A percentile compares a stretch with the other conserved stretches of the same genome.
phyloP scores from a whole-genome alignment of 1,140 invertebrate genomes.

The Danaus plexippus region DNA sequence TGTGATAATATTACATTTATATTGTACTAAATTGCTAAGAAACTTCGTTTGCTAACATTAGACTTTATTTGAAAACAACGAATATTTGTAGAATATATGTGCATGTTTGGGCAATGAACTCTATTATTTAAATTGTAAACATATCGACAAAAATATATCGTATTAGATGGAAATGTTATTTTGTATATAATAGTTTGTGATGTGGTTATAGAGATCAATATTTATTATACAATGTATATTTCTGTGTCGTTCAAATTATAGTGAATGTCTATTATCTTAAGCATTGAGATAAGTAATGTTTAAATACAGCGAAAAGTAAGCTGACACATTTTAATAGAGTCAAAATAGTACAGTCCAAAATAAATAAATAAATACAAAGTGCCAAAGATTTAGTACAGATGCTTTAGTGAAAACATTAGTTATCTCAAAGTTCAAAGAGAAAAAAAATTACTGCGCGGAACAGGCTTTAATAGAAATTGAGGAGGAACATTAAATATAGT shows the following conservation, averaged over 20 bases:
- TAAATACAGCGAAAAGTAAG: no score
- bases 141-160: conserved; percentile 9
- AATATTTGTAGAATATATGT: conserved; percentile 28
- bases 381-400: background rate
- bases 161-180: conserved; percentile 4
- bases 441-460: conserved; percentile 42
- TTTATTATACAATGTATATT: conserved; percentile 4
- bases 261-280: conserved; percentile 17
- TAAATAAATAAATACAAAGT: no score
- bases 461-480: conserved; percentile 49
- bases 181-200: conserved; percentile 11
- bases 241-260: conserved; percentile 24
- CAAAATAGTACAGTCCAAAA: no score
- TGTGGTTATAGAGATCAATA: conserved; percentile 5
- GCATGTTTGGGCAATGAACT: conserved; percentile 15
- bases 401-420: conserved; percentile 2
- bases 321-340: no score
- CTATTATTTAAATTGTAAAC: conserved; percentile 8
- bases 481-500: conserved; percentile 11
- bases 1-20: conserved; percentile 6
- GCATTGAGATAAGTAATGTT: conserved; percentile 14
- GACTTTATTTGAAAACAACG: conserved; percentile 25
- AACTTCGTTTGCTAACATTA: conserved; percentile 17
- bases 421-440: conserved; percentile 18
- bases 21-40: background rate